Base-by-base conservation (phyloP, 2,113 vertebrate genomes). In the Hippocampus comes region DNA sequence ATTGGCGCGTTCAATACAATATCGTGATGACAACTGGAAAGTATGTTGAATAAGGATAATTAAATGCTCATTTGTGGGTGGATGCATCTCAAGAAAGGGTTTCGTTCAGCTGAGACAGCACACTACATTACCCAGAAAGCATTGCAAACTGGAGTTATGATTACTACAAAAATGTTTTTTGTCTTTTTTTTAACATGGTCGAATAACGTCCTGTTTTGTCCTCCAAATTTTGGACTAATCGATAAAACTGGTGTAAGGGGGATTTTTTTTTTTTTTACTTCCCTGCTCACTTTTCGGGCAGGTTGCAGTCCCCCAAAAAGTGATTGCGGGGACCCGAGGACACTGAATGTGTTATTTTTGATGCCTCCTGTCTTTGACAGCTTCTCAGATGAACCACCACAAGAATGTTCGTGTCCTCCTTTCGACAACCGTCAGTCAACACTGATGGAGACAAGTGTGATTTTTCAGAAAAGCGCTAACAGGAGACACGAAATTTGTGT, bases 1-100 rank as follows among this genome's bases (percentile, higher is more conserved):
- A 3, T 56, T 56, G 10, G 9, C 15, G 14, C 46, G 3, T 48
- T 48, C 59, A 61, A 7, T 38, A 6, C 34, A 64, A 71, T 70
- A 75, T 49, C 63, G 46, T 78, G 61, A 77, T 84, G 65, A 63
- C 65, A 65, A 78, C 73, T 72, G 83, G 81, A 89, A 88, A 85
- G 79, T 84, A 85, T 86, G 84, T 82, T 73, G 71, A 82, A 72
- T 51, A 73, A 59, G 73, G 49, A 70, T 82, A 74, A 83, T 78
- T 87, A 83, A 38, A 86, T 78, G 67, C 17, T 38, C 60, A 63
- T 68, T 73, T 74, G 25, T 65, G 65, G 71, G 63, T 43, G 46
- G 68, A 69, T 73, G 53, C 72, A 41, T 15, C 76, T 80, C 64
- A 12, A 38, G 65, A 83, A 76, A 63, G 51, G 78, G 71, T 15